Base-by-base conservation (phyloP, 2,113 vertebrate species). In the Balaeniceps rex region DNA sequence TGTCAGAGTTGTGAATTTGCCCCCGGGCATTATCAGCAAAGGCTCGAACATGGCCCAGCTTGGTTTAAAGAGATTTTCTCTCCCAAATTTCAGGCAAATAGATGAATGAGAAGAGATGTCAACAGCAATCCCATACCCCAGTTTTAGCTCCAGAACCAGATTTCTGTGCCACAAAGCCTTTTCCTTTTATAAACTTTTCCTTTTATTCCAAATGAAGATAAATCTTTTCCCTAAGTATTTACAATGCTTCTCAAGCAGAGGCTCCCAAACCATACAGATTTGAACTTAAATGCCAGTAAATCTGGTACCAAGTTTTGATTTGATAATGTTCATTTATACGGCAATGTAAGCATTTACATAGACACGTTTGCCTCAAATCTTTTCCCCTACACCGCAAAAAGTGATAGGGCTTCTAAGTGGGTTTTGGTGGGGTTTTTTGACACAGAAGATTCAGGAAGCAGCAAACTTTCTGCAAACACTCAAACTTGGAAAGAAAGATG, bases 1-100 rank as follows among this genome's bases (percentile, higher is more conserved):
- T 76, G 63, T 66, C 85, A 78, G 76, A 79, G 74, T 61, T 88
- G 78, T 87, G 88, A 91, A 93, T 89, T 87, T 90, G 61, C 87
- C 55, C 55, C 40, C 2, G 1, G 64, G 34, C 47, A 40, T 75
- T 74, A 57, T 83, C 66, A 80, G 65, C 65, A 90, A 94, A 74
- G 0, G 6, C 49, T 80, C 90, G 84, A 91, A 91, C 7, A 2
- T 83, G 46, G 46, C 64, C 54, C 58, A 77, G 72, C 46, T 86
- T 69, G 34, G 33, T 65, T 88, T n/a, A 77, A 90, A 85, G 44
- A 51, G 17, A 46, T 76, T 94, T 76, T 86, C 42, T 83, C 26
- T 33, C 49, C 21, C 29, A 66, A 13, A 83, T 88, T 95, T 88
- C 46, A 68, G 55, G 36, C 79, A 54, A 61, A 61, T 12, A 71